Base-by-base conservation (phyloP, 2,888 invertebrate genomes). In the Stenodema calcarata region DNA sequence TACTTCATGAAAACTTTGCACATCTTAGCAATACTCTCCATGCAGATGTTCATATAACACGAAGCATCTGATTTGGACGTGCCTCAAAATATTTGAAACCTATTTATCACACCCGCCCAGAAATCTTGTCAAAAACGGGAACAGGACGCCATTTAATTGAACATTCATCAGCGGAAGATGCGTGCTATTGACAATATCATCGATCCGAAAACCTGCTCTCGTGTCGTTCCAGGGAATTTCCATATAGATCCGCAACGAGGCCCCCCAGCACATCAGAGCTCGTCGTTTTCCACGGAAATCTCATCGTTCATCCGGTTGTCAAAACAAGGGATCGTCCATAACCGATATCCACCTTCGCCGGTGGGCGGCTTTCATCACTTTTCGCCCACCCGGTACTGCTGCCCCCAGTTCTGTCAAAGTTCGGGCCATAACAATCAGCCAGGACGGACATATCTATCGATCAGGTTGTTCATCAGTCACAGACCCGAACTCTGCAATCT, bases 171-270 rank as follows among this genome's bases (percentile, higher is more conserved):
- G 73, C 9, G 62, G 7, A 35, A 73, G 73, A 73, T 14, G 73
- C 35, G 41, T 30, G 73, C 73, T 16, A 73, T 73, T 73, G 73
- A 35, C 73, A 73, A 73, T 73, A 73, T 73, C 73, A 18, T 6
- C 50, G n/a, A 50, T 50, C 50, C 23, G 70, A 23, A 35, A 30
- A 27, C 28, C 30, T 2, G 35, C 35, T 35, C 54, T 35, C 73
- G 73, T 35, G 35, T 73, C 73, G 18, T 73, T 73, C 73, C n/a
- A n/a, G n/a, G n/a, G n/a, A n/a, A 73, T 73, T 73, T 73, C 73
- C 73, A 73, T 73, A 73, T 28, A n/a, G n/a, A 16, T 54, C 70
- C 70, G 14, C 30, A 14, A n/a, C n/a, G n/a, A n/a, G n/a, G 30
- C n/a, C 30, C 16, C 35, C 73, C 35, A 1, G 0, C 18, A 16